Evolutionary conservation across 2,113 vertebrate species (phyloP), one percentile per base, ranked within the genome.

Genomic region (Sterna hirundo): DNA sequence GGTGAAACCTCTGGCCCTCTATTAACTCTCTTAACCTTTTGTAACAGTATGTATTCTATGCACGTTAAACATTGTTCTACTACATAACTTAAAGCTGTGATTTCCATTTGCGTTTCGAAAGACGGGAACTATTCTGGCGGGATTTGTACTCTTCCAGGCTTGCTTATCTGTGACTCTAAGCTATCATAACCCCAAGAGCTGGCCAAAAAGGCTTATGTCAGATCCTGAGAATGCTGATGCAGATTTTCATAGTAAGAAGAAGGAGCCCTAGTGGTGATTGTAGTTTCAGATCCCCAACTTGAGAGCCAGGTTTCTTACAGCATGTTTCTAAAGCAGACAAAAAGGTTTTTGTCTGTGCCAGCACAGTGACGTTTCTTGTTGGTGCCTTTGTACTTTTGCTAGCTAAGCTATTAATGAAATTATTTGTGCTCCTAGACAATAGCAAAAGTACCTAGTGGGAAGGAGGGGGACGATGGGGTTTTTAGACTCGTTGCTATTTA

Each of bases 351-450:
- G 19, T 78, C 80, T 69, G 36, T 71, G 82, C 40, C 90, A 82
- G 51, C 38, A 58, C 22, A 64, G 62, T 44, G 66, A 19, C 55
- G 7, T 66, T 72, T 86, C 77, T 83, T 68, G 18, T 42, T 66
- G 62, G 46, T 54, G 65, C 65, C 75, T 85, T 80, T 89, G 62
- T 83, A 93, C 92, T 96, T 96, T 93, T 97, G 88, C 61, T 94
- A 65, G 81, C 96, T 92, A 93, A 47, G 70, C 79, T 88, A 47
- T 90, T 93, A 96, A 68, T 95, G 85, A 95, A 95, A 68, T 81
- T 72, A 78, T 95, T 95, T 75, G 57, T 94, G 71, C 42, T 60
- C 38, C 47, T 70, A 55, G 96, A 97, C 97, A 97, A 97, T 62
- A 96, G 96, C 96, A 94, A 66, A 97, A 97, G 91, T 92, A 88